phyloP scores from a whole-genome alignment of 2,888 invertebrate species.

The Platerodrilus igneus region DNA sequence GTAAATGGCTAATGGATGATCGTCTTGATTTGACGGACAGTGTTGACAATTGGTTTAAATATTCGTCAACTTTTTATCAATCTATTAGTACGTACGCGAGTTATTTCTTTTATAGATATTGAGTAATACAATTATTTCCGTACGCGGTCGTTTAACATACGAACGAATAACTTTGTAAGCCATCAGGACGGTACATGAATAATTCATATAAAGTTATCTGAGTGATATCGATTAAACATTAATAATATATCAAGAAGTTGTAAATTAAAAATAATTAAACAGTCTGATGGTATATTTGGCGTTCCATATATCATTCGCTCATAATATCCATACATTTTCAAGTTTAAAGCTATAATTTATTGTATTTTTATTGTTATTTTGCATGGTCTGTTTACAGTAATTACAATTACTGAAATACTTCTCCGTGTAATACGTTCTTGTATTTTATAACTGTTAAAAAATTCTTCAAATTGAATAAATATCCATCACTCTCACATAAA shows the following conservation, averaged over 20 bases:
- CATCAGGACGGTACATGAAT: constrained; percentile 8
- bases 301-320: constrained; percentile 23
- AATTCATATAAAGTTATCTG: constrained; percentile 32
- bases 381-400: too few species aligned
- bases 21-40: constrained; percentile 5
- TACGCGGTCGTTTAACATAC: background rate
- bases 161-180: background rate
- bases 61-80: too few species aligned
- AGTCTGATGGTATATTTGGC: constrained; percentile 30
- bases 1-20: constrained; percentile 6
- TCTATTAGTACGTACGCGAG: too few species aligned
- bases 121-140: too few species aligned
- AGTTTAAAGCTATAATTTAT: constrained; percentile 21
- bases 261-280: constrained; percentile 46
- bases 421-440: too few species aligned
- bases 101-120: too few species aligned
- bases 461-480: too few species aligned
- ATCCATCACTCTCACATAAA: too few species aligned
- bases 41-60: constrained; percentile 2
- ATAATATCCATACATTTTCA: constrained; percentile 18
- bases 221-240: constrained; percentile 43
- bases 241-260: constrained; percentile 42
- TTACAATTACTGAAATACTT: too few species aligned
- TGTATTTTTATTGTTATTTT: constrained; percentile 20
- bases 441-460: too few species aligned